These are phyloP conservation scores for Dendrocincla fuliginosa DNA, from an alignment of 2,797 vertebrate genomes.

Conservation along the genomic window DNA sequence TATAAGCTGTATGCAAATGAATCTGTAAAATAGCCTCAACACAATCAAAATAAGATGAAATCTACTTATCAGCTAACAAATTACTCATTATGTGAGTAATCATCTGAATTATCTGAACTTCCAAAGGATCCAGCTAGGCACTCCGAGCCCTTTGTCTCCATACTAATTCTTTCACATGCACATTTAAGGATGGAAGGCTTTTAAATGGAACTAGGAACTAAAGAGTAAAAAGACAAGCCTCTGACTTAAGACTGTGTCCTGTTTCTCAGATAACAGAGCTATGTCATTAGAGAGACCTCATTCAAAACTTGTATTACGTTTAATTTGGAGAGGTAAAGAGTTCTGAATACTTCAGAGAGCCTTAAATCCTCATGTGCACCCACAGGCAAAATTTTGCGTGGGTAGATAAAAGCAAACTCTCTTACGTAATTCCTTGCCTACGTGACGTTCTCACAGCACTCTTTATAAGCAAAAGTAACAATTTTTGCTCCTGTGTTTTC, in stretches of 20 bases:
- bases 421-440: slow-evolving; percentile 59
- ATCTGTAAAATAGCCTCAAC: background rate
- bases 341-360: slow-evolving; percentile 18
- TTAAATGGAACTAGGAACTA: background rate
- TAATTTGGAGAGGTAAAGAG: slow-evolving; percentile 30
- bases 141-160: background rate
- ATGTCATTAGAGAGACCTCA: background rate
- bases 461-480: slow-evolving; percentile 24
- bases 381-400: slow-evolving; percentile 63
- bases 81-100: background rate
- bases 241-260: background rate
- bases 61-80: background rate
- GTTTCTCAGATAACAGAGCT: background rate
- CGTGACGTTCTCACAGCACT: slow-evolving; percentile 43
- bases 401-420: slow-evolving; percentile 57
- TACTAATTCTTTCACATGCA: background rate
- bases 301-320: slow-evolving; percentile 16
- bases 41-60: slow-evolving; percentile 23
- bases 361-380: slow-evolving; percentile 57
- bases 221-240: background rate
- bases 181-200: background rate
- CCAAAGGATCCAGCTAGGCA: background rate
- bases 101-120: background rate
- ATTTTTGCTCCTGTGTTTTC: background rate
- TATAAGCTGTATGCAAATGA: background rate